These are phyloP conservation scores for Drosophila mojavensis DNA, from an alignment of 1,140 invertebrate species.

Conservation along the genomic window DNA sequence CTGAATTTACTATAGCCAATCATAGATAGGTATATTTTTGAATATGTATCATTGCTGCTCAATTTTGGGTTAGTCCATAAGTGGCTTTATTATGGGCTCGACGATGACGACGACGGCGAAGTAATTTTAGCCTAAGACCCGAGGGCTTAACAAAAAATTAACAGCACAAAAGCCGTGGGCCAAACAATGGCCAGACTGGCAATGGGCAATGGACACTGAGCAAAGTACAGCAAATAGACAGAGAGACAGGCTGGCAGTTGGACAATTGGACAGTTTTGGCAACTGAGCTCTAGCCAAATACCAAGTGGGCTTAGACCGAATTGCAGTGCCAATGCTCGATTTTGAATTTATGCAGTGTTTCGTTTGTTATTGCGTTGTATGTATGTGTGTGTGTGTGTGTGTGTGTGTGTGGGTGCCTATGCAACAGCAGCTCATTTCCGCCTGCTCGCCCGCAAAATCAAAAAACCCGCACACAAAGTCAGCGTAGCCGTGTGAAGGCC, in stretches of 20 bases:
- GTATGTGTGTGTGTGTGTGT: slow-evolving; percentile 11
- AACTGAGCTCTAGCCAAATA: slow-evolving; percentile 68
- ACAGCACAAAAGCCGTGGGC: slow-evolving; percentile 72
- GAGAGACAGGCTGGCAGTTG: slow-evolving; percentile 6
- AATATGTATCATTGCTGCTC: slow-evolving; percentile 30
- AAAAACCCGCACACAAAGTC: slow-evolving; percentile 72
- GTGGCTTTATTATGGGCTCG: slow-evolving; percentile 65
- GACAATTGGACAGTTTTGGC: slow-evolving; percentile 51
- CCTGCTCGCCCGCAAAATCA: slow-evolving; percentile 34
- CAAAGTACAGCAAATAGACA: slow-evolving; percentile 42
- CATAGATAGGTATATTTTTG: background rate
- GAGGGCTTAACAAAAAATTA: slow-evolving; percentile 62
- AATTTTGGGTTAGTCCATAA: slow-evolving; percentile 68
- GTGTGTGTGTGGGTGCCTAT: slow-evolving; percentile 13
- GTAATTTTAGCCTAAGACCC: slow-evolving; percentile 46
- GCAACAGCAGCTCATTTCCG: slow-evolving; percentile 67
- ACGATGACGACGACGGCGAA: slow-evolving; percentile 2
- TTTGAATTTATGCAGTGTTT: slow-evolving; percentile 81
- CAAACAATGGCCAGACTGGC: slow-evolving; percentile 59
- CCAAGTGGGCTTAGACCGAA: slow-evolving; percentile 69
- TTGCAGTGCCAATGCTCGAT: slow-evolving; percentile 57
- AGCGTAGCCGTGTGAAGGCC: slow-evolving; percentile 68
- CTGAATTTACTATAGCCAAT: too few species aligned
- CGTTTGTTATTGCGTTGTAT: slow-evolving; percentile 69
- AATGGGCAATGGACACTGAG: slow-evolving; percentile 41